Conservation (phyloP, 2,113 vertebrate species). For the Trematomus loennbergii region DNA sequence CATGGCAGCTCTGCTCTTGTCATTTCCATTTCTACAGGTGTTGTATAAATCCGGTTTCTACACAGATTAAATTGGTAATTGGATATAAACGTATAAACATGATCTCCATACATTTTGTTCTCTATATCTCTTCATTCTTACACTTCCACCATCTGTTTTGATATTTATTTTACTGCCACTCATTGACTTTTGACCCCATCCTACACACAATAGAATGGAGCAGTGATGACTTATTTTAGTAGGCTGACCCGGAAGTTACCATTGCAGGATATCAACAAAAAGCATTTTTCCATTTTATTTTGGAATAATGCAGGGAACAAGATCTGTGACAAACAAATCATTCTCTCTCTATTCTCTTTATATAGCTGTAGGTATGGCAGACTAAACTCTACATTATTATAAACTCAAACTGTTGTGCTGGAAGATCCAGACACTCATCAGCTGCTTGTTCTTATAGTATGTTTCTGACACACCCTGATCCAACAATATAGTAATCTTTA, state of each 20-base stretch:
- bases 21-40: background rate
- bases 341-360: background rate
- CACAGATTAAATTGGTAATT: slow-evolving; percentile 4
- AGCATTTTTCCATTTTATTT: too few species aligned
- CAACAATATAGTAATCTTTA: too few species aligned
- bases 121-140: slow-evolving; percentile 1
- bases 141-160: slow-evolving; percentile 12
- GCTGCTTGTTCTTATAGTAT: background rate
- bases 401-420: background rate
- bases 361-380: background rate
- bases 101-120: background rate
- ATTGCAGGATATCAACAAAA: too few species aligned
- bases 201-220: background rate
- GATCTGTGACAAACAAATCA: too few species aligned
- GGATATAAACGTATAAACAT: background rate
- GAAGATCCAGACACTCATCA: background rate
- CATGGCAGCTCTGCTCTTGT: background rate
- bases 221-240: too few species aligned
- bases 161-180: slow-evolving; percentile 5
- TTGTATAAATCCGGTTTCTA: background rate
- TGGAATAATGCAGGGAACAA: too few species aligned
- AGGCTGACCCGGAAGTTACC: too few species aligned
- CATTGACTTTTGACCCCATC: slow-evolving; percentile 25
- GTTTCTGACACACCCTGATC: background rate
- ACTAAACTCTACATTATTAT: background rate